Conservation (phyloP, 1,140 invertebrate genomes). For the Neodiprion pinetum region DNA sequence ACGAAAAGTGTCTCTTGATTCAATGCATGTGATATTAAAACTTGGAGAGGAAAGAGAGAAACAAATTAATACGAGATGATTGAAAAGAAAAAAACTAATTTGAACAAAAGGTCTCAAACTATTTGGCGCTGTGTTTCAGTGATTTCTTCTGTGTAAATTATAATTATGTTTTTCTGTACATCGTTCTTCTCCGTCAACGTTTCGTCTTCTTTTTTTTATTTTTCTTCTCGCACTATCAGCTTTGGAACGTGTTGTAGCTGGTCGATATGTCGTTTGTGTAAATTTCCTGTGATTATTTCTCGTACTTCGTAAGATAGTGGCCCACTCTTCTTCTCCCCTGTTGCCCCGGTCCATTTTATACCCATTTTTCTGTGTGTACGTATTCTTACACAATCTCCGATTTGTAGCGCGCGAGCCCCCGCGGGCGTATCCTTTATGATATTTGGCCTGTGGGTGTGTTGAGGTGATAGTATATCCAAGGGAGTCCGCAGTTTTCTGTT, state of each 20-base stretch:
- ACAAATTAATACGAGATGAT: too few relatives aligned
- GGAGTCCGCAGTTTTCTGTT: neutral
- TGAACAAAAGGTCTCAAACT: neutral
- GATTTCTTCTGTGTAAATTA: slow-evolving; percentile 15
- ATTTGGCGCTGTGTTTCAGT: neutral
- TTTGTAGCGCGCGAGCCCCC: slow-evolving; percentile 10
- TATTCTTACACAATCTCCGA: slow-evolving; percentile 17
- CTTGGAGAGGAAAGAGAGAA: too few relatives aligned
- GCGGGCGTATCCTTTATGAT: slow-evolving; percentile 11
- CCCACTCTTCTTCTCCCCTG: slow-evolving; percentile 17
- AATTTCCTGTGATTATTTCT: slow-evolving; percentile 14
- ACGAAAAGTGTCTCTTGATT: slow-evolving; percentile 6
- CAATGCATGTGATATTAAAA: neutral
- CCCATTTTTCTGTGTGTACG: slow-evolving; percentile 12
- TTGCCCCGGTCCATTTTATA: slow-evolving; percentile 13
- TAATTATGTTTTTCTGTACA: slow-evolving; percentile 15
- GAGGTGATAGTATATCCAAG: slow-evolving; percentile 9
- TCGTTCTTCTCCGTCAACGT: slow-evolving; percentile 10
- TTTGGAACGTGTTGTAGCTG: slow-evolving; percentile 15
- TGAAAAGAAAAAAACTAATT: neutral
- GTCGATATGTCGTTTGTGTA: slow-evolving; percentile 19
- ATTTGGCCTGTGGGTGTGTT: neutral
- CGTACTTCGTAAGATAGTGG: slow-evolving; percentile 16
- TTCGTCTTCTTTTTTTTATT: neutral
- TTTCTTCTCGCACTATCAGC: slow-evolving; percentile 11